These are phyloP conservation scores for Scaptomyza flava DNA, from an alignment of 2,888 invertebrate genomes.

Conservation along the genomic window DNA sequence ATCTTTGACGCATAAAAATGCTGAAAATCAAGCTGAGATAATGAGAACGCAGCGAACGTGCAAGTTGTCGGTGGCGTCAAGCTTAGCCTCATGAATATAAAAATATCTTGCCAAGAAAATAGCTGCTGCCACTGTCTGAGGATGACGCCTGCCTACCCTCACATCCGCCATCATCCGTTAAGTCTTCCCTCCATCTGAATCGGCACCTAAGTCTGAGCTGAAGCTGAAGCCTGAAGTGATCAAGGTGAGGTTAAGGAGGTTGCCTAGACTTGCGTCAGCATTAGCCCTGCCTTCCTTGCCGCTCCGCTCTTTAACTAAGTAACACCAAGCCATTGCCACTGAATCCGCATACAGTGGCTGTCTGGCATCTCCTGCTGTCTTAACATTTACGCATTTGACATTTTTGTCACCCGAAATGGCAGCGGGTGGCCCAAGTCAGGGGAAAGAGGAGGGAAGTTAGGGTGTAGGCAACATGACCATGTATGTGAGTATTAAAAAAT, in stretches of 20 bases:
- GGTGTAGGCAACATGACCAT: conserved; percentile 13
- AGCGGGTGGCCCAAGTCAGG: conserved; percentile 61
- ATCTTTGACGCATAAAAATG: conserved; percentile 74
- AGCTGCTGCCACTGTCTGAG: conserved; percentile 61
- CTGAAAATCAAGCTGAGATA: conserved; percentile 67
- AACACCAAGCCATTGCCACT: neutral
- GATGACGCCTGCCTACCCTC: conserved; percentile 5
- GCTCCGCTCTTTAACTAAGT: neutral
- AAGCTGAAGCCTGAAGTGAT: conserved; percentile 9
- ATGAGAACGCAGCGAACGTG: conserved; percentile 44
- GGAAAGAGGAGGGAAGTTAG: neutral
- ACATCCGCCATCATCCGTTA: neutral
- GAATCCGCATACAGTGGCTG: conserved; percentile 4
- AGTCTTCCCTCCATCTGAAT: neutral
- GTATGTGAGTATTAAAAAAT: conserved; percentile 71
- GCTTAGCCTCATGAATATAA: conserved; percentile 71
- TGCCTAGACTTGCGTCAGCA: conserved; percentile 64
- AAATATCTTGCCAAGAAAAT: conserved; percentile 71
- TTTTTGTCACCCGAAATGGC: conserved; percentile 78
- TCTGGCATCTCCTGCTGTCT: conserved; percentile 58
- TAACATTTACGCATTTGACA: conserved; percentile 77
- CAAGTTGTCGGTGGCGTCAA: conserved; percentile 17
- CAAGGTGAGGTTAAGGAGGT: conserved; percentile 1
- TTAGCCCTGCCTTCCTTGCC: conserved; percentile 7
- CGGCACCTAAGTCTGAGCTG: conserved; percentile 3